Percentiles rank a stretch among this genome's conserved stretches.
These are phyloP conservation scores for Acronicta aceris DNA, from an alignment of 2,888 invertebrate species.

Conservation along the genomic window DNA sequence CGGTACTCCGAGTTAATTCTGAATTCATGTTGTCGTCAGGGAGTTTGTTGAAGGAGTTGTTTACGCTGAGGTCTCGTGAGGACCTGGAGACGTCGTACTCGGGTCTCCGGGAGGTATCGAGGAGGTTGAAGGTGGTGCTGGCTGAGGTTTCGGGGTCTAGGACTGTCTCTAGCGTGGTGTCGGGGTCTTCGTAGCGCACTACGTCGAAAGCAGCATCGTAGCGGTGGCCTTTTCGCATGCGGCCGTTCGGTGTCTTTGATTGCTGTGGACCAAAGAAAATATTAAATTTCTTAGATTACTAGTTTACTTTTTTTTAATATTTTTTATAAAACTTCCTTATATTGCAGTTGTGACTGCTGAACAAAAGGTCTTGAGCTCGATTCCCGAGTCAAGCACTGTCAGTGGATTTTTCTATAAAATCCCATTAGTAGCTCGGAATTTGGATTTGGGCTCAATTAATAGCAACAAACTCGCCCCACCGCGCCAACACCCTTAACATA, in stretches of 20 bases:
- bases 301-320: no score
- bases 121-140: slow-evolving; percentile 63
- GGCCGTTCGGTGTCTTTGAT: slow-evolving; percentile 82
- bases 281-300: background rate
- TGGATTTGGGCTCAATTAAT: no score
- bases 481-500: no score
- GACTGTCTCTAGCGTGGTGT: slow-evolving; percentile 43
- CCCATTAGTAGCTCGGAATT: no score
- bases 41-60: slow-evolving; percentile 75
- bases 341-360: no score
- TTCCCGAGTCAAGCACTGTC: no score
- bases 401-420: no score
- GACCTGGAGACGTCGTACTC: slow-evolving; percentile 62
- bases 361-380: no score
- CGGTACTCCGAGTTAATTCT: slow-evolving; percentile 71
- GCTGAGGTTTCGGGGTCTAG: slow-evolving; percentile 70
- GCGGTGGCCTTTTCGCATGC: slow-evolving; percentile 69
- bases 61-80: slow-evolving; percentile 50
- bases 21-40: slow-evolving; percentile 87
- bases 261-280: slow-evolving; percentile 53
- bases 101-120: slow-evolving; percentile 75
- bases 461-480: no score
- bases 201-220: slow-evolving; percentile 64
- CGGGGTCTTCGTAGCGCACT: slow-evolving; percentile 52
- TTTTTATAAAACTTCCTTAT: no score